A percentile compares a stretch with the other conserved stretches of the same genome.
These are phyloP conservation scores for Macropus fuliginosus DNA, from an alignment of 2,797 vertebrate species.

Conservation along the genomic window DNA sequence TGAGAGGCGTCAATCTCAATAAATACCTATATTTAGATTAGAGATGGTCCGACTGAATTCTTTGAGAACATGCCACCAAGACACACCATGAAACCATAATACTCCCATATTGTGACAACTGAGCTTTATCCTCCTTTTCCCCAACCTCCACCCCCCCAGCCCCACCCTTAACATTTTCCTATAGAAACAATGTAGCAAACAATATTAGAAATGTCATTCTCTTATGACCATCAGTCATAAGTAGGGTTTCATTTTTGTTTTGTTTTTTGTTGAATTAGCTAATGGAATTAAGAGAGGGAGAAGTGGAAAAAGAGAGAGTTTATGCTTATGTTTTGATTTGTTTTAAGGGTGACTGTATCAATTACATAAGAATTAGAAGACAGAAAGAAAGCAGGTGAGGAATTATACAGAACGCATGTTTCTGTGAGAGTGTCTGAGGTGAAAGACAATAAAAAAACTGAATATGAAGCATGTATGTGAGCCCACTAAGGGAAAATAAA, in stretches of 20 bases:
- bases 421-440: neutral
- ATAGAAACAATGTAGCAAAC: neutral
- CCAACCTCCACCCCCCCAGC: too few species aligned
- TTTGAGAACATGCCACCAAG: too few species aligned
- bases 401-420: neutral
- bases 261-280: neutral
- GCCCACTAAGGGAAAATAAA: neutral
- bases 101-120: neutral
- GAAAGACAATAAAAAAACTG: neutral
- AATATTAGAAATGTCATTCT: neutral
- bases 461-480: neutral
- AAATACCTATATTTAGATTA: too few species aligned
- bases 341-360: neutral
- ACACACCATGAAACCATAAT: too few species aligned
- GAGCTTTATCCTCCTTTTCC: neutral
- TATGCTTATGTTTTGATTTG: neutral
- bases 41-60: too few species aligned
- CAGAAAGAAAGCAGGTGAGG: too few species aligned
- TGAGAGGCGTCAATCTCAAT: too few species aligned
- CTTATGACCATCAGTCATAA: neutral
- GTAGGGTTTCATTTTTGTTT: neutral
- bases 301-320: neutral
- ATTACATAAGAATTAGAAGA: neutral
- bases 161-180: neutral
- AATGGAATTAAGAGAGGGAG: neutral